Evolutionary conservation across 2,797 vertebrate species (phyloP).

Genomic region (Oreochromis mossambicus): DNA sequence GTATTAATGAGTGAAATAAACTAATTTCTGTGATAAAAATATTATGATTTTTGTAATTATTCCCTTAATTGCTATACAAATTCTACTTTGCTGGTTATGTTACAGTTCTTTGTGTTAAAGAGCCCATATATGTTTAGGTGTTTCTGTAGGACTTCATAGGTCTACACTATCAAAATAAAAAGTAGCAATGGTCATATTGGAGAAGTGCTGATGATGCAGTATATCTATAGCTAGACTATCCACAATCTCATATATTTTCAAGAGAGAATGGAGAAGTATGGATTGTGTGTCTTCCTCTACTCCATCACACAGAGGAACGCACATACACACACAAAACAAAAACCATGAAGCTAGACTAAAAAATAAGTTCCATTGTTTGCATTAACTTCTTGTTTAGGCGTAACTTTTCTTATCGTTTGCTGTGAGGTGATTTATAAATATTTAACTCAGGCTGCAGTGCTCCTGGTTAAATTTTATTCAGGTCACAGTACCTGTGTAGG

Average conservation of each 20-base stretch:
- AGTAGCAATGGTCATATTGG: neutral
- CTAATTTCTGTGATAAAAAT: neutral
- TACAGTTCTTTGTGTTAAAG: neutral
- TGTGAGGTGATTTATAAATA: conserved; percentile 36
- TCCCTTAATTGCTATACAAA: neutral
- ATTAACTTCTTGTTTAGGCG: neutral
- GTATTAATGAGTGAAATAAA: neutral
- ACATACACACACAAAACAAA: neutral
- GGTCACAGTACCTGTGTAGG: neutral
- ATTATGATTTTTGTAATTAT: conserved; percentile 14
- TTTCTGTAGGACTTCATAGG: neutral
- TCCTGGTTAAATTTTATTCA: conserved; percentile 39
- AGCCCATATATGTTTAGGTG: neutral
- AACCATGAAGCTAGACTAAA: neutral
- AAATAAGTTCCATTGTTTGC: neutral
- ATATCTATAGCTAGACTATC: neutral
- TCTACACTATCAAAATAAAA: neutral
- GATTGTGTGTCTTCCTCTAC: neutral
- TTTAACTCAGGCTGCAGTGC: conserved; percentile 25
- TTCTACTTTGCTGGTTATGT: neutral
- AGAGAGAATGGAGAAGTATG: neutral
- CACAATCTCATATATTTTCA: neutral
- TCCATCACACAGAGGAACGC: neutral
- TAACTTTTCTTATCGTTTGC: conserved; percentile 21
- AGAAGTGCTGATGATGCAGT: neutral